Percentiles rank a stretch among this genome's conserved stretches.
These are phyloP conservation scores for Rhizomys pruinosus DNA, from an alignment of 2,113 vertebrate species.

Conservation along the genomic window DNA sequence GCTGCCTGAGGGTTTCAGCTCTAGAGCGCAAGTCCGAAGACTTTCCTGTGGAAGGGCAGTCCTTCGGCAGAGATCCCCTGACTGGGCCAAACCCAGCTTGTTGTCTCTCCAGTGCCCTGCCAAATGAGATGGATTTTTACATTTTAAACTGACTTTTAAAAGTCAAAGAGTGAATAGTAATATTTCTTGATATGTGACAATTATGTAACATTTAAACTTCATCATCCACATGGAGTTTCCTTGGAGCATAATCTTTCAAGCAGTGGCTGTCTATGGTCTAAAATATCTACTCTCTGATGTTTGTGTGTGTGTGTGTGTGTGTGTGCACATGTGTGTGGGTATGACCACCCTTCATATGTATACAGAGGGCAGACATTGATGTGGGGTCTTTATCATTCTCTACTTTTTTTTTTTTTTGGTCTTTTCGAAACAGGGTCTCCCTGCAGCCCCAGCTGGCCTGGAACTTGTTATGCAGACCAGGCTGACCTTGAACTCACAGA, in stretches of 20 bases:
- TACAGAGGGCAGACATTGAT: neutral
- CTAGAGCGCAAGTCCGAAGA: accelerated
- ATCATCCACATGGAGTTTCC: neutral
- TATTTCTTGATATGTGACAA: neutral
- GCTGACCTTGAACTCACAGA: too few relatives aligned
- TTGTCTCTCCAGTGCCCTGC: neutral
- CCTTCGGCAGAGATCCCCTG: neutral
- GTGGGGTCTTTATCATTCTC: neutral
- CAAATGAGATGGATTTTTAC: neutral
- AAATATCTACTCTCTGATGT: neutral
- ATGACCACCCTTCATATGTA: neutral
- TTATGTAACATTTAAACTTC: neutral
- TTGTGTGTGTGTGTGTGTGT: neutral
- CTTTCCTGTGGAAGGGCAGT: neutral
- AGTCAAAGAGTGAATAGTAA: neutral
- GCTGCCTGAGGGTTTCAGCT: neutral
- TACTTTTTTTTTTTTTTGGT: neutral
- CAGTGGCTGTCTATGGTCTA: neutral
- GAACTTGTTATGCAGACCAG: too few relatives aligned
- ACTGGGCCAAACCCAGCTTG: accelerated
- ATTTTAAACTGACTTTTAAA: neutral
- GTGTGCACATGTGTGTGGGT: neutral
- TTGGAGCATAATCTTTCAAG: neutral
- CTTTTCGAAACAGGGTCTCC: neutral
- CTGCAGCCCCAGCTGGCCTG: too few relatives aligned